phyloP scores from a whole-genome alignment of 2,113 vertebrate species.

The Pelodiscus sinensis region DNA sequence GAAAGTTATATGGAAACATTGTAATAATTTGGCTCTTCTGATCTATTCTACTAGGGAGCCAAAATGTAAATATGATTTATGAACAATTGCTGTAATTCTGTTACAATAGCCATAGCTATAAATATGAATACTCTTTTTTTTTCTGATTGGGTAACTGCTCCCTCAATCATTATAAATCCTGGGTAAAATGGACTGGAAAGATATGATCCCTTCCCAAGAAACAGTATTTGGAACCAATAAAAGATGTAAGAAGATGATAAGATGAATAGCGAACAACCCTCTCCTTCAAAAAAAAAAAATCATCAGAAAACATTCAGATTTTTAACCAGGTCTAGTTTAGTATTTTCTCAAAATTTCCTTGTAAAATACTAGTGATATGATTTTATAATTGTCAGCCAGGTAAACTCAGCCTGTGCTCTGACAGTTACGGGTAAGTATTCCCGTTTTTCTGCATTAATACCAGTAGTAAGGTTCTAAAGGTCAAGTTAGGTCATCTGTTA shows the following conservation, averaged over 20 bases:
- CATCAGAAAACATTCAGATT: not conserved
- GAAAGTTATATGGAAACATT: not conserved
- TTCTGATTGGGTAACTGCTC: conserved; percentile 6
- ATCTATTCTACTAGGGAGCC: not conserved
- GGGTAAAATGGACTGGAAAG: not conserved
- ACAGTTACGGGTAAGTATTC: not conserved
- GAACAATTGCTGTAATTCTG: not conserved
- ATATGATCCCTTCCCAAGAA: not conserved
- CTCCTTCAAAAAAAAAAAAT: not conserved
- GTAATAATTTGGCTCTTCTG: conserved; percentile 7
- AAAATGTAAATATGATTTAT: conserved; percentile 12
- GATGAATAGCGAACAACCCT: not conserved
- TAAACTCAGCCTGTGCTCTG: not conserved
- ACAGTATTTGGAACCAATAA: not conserved
- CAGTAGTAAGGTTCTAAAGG: not conserved
- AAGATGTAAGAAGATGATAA: not conserved
- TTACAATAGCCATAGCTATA: not conserved
- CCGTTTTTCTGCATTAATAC: conserved; percentile 3
- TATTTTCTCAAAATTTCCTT: not conserved
- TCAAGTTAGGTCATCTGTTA: not conserved
- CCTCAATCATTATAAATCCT: conserved; percentile 6
- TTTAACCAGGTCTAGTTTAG: not conserved
- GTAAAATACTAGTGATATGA: not conserved
- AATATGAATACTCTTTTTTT: not conserved
- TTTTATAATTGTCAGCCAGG: not conserved